Evolutionary conservation across 1,140 invertebrate species (phyloP), one percentile per base, ranked within the genome.

Genomic region (Drosophila leontia): DNA sequence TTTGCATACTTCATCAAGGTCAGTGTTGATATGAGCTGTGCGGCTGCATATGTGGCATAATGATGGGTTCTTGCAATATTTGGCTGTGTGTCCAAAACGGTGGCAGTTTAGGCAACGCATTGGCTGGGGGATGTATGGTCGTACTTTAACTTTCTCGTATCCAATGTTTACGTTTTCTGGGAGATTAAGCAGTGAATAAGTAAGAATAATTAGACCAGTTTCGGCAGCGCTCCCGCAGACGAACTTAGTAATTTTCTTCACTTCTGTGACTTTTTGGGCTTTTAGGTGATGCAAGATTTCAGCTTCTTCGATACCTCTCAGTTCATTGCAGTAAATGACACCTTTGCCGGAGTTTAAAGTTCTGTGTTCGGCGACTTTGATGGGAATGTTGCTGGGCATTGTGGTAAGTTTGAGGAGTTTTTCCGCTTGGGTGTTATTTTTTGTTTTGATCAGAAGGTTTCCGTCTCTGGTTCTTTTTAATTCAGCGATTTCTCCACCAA

Each of bases 401-500:
- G 42, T 47, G 23, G 23, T 42, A 11, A 58, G 56, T 42, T 44
- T 42, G 1, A 41, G 8, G 9, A 44, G 26, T 47, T 44, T 47
- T 8, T 26, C 4, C 0, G 9, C 32, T 35, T 47, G 42, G 8
- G 7, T 7, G 2, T 47, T 11, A 13, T 35, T 47, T 45, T 47
- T 47, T 19, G 42, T 23, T 23, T 23, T 23, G 23, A 23, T 23
- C 23, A 23, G 23, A 23, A 23, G 23, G 23, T 23, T 23, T 23
- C 23, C 23, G 23, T 23, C 23, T 23, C 23, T 23, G 23, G 23
- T 23, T 23, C 23, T 23, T 23, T 23, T 23, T 23, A 23, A 23
- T 3, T 37, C 32, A n/a, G 34, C 51, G n/a, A 55, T 3, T 55
- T 23, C 34, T 55, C 51, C 51, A 37, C 19, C 19, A 47, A 55